These are phyloP conservation scores for Callyntrura sp. DNA, from an alignment of 2,888 invertebrate species.

Conservation along the genomic window DNA sequence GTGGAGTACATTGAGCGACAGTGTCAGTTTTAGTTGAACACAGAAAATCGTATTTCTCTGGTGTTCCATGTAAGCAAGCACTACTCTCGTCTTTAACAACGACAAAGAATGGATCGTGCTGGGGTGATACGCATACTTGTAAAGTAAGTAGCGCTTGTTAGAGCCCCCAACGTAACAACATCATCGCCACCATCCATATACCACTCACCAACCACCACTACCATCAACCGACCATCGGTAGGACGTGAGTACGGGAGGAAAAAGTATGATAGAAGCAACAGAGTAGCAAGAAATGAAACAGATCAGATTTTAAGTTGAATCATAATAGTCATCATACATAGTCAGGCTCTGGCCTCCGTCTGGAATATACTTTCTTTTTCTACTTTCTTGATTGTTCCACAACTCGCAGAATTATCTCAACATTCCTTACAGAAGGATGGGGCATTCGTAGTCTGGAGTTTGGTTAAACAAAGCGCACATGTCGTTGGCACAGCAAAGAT, in stretches of 20 bases:
- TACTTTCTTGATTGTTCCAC: conserved; percentile 33
- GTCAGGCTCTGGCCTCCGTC: conserved; percentile 73
- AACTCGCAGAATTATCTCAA: neutral
- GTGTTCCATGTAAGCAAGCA: conserved; percentile 2
- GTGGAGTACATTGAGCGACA: conserved; percentile 45
- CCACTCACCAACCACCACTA: neutral
- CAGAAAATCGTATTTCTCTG: conserved; percentile 15
- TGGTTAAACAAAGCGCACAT: neutral
- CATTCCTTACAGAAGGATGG: neutral
- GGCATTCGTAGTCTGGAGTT: conserved; percentile 21
- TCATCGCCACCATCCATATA: no score
- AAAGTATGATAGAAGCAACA: neutral
- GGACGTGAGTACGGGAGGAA: neutral
- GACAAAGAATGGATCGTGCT: conserved; percentile 28
- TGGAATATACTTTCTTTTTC: conserved; percentile 59
- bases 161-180: no score
- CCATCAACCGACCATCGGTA: neutral
- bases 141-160: neutral
- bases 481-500: no score
- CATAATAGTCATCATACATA: conserved; percentile 70
- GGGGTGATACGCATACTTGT: conserved; percentile 46
- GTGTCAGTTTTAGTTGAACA: conserved; percentile 52
- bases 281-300: conserved; percentile 8
- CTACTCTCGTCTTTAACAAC: conserved; percentile 21
- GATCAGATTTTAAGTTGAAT: conserved; percentile 71